Percentiles rank a stretch among this genome's conserved stretches.
Evolutionary conservation across 2,888 invertebrate genomes (phyloP).

Genomic region (Ischnus inquisitorius): DNA sequence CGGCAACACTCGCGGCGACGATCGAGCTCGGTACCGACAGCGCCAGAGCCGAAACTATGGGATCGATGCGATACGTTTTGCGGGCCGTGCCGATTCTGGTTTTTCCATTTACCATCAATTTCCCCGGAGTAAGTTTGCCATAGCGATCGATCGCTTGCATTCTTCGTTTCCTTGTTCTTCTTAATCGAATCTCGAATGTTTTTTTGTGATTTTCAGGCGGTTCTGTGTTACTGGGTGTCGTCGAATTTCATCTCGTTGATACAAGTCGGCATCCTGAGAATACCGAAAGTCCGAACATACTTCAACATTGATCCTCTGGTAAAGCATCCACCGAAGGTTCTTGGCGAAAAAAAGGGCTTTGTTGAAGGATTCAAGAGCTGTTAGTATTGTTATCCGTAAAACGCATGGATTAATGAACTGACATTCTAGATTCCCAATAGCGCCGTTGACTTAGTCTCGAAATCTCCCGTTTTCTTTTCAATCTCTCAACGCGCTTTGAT

Average conservation of each 20-base stretch:
- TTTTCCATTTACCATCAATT: constrained; percentile 94
- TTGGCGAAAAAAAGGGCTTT: constrained; percentile 90
- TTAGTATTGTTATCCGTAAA: constrained; percentile 84
- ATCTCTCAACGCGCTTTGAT: neutral
- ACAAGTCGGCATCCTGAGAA: constrained; percentile 92
- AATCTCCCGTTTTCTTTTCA: neutral
- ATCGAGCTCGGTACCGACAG: constrained; percentile 94
- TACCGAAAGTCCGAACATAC: constrained; percentile 90
- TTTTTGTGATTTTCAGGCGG: constrained; percentile 86
- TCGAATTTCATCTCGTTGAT: constrained; percentile 94
- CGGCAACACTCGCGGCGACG: constrained; percentile 92
- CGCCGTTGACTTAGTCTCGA: neutral
- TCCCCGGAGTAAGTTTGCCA: constrained; percentile 89
- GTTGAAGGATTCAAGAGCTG: constrained; percentile 92
- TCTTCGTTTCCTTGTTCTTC: neutral
- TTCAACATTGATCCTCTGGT: constrained; percentile 91
- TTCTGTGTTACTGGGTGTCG: constrained; percentile 96
- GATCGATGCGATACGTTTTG: constrained; percentile 91
- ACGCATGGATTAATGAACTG: constrained; percentile 37
- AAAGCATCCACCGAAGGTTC: constrained; percentile 87
- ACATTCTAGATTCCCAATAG: neutral
- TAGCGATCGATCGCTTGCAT: neutral
- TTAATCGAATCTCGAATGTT: neutral
- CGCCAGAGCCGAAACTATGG: constrained; percentile 88
- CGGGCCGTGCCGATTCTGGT: constrained; percentile 92